These are phyloP conservation scores for Megaustenia siamemsis DNA, from an alignment of 2,888 invertebrate genomes.

Conservation along the genomic window DNA sequence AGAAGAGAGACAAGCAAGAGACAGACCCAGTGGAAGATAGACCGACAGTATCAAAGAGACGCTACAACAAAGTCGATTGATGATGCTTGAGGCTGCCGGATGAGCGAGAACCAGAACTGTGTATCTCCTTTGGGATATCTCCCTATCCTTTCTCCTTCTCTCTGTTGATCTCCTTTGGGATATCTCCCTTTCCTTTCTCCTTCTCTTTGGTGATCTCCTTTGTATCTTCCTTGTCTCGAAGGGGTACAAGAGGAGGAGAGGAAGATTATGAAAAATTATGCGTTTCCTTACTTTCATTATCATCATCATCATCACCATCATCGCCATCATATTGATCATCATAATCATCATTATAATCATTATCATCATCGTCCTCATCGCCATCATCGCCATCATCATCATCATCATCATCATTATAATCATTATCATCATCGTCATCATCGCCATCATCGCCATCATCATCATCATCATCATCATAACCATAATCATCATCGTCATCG, in stretches of 20 bases:
- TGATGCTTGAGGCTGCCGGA: too few species aligned
- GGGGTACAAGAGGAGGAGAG: too few species aligned
- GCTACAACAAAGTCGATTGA: too few species aligned
- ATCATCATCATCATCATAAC: too few species aligned
- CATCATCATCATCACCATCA: not conserved
- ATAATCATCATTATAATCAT: not conserved
- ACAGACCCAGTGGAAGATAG: too few species aligned
- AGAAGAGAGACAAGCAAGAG: too few species aligned
- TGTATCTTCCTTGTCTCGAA: too few species aligned
- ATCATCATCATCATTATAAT: not conserved
- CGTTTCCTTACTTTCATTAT: not conserved
- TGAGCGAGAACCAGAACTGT: too few species aligned
- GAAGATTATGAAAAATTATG: too few species aligned
- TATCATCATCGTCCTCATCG: not conserved
- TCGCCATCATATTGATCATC: not conserved
- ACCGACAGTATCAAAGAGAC: too few species aligned
- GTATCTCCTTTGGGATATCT: too few species aligned
- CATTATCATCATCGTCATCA: not conserved
- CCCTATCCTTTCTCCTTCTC: conserved; percentile 7
- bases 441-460: not conserved
- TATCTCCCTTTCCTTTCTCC: conserved; percentile 3
- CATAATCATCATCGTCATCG: too few species aligned
- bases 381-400: not conserved
- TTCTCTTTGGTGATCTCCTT: not conserved
- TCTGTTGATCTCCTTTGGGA: not conserved